A percentile compares a stretch with the other conserved stretches of the same genome.
Evolutionary conservation across 1,140 invertebrate genomes (phyloP).

Genomic region (Xylocopa sonorina): DNA sequence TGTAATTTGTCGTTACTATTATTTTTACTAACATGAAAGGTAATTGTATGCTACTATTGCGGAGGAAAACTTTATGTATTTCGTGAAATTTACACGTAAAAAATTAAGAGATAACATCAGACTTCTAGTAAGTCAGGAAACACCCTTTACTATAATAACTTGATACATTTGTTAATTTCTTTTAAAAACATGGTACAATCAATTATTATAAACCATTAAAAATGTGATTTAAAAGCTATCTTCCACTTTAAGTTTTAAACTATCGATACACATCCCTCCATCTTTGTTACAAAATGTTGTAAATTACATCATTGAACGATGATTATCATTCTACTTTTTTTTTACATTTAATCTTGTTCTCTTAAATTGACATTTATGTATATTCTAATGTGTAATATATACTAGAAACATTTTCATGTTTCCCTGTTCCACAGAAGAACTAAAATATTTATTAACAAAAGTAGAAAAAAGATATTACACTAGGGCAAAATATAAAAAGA

Average conservation of each 20-base stretch:
- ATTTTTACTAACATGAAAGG: neutral
- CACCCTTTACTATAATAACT: slow-evolving; percentile 24
- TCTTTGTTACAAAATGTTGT: slow-evolving; percentile 41
- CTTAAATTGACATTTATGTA: neutral
- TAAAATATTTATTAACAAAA: slow-evolving; percentile 46
- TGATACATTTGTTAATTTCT: slow-evolving; percentile 22
- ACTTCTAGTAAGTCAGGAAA: slow-evolving; percentile 6
- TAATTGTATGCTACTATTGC: neutral
- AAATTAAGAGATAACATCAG: slow-evolving; percentile 6
- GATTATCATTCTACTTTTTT: slow-evolving; percentile 21
- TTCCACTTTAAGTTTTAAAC: slow-evolving; percentile 25
- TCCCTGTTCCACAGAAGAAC: neutral
- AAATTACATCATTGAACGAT: slow-evolving; percentile 40
- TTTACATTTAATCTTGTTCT: slow-evolving; percentile 10
- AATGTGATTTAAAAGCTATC: slow-evolving; percentile 26
- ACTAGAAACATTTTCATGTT: slow-evolving; percentile 21
- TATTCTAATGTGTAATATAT: slow-evolving; percentile 6
- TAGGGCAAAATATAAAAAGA: slow-evolving; percentile 34
- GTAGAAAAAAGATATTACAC: slow-evolving; percentile 26
- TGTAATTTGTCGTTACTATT: neutral
- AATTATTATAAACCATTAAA: slow-evolving; percentile 27
- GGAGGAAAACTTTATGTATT: slow-evolving; percentile 15
- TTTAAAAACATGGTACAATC: slow-evolving; percentile 32
- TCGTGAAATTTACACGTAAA: neutral
- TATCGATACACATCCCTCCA: slow-evolving; percentile 5